Percentiles rank a stretch among this genome's conserved stretches.
These are phyloP conservation scores for Octonoba sinensis DNA, from an alignment of 2,888 invertebrate species.

Conservation along the genomic window DNA sequence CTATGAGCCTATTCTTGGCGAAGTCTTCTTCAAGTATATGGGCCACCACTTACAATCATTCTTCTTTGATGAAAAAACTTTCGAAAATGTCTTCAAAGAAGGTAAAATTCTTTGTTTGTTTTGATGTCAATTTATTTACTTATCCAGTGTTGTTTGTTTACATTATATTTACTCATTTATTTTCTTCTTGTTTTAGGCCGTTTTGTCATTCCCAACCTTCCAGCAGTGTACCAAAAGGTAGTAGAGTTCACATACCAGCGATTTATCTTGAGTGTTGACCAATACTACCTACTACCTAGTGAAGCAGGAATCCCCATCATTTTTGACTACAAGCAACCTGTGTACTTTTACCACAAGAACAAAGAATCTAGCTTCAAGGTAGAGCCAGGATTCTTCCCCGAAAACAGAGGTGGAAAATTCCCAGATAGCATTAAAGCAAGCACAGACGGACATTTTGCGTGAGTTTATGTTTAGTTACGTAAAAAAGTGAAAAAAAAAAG, in stretches of 20 bases:
- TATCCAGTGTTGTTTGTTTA: no score
- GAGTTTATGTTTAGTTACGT: constrained; percentile 20
- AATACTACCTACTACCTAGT: constrained; percentile 48
- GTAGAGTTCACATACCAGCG: constrained; percentile 38
- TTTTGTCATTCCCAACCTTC: constrained; percentile 56
- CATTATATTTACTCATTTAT: neutral
- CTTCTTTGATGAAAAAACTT: constrained; percentile 51
- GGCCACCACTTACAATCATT: constrained; percentile 41
- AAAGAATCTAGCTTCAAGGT: constrained; percentile 63
- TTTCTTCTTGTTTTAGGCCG: constrained; percentile 32
- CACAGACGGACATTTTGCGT: constrained; percentile 64
- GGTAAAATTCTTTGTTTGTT: constrained; percentile 13
- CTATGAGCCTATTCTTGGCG: constrained; percentile 35
- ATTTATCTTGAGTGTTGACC: constrained; percentile 51
- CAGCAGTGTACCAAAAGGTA: constrained; percentile 32
- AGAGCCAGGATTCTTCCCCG: constrained; percentile 65
- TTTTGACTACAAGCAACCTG: constrained; percentile 54
- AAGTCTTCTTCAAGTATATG: constrained; percentile 55
- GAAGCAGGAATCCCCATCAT: constrained; percentile 60
- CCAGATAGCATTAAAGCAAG: constrained; percentile 59
- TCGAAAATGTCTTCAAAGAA: constrained; percentile 51
- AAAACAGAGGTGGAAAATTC: constrained; percentile 61
- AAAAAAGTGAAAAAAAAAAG: no score
- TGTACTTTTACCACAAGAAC: constrained; percentile 52
- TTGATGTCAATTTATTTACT: no score